Evolutionary conservation across 2,797 vertebrate species (phyloP).

Genomic region (Notolepis coatsorum): DNA sequence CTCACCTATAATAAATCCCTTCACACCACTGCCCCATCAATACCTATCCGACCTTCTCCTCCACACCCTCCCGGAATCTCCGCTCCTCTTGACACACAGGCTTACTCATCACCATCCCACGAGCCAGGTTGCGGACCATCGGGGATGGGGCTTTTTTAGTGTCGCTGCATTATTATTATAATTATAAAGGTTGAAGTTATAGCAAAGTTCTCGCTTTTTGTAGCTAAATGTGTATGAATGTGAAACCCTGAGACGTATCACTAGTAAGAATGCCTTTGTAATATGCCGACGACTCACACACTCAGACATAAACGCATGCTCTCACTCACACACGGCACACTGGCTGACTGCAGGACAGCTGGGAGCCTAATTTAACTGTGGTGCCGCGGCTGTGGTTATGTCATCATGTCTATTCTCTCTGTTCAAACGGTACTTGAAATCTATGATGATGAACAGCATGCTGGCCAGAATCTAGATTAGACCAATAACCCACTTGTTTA

Average conservation of each 20-base stretch:
- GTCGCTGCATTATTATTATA: too few species aligned
- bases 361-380: slow-evolving; percentile 70
- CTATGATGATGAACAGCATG: slow-evolving; percentile 4
- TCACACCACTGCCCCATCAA: too few species aligned
- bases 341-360: slow-evolving; percentile 62
- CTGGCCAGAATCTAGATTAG: background rate
- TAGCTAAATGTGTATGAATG: background rate
- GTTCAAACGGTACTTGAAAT: slow-evolving; percentile 19
- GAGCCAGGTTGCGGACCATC: too few species aligned
- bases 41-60: too few species aligned
- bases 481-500: background rate
- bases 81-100: too few species aligned
- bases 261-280: background rate
- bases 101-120: too few species aligned
- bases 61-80: too few species aligned
- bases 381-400: slow-evolving; percentile 34
- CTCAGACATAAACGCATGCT: background rate
- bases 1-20: too few species aligned
- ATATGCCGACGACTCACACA: background rate
- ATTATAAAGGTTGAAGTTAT: too few species aligned
- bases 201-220: too few species aligned
- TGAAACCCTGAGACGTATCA: background rate
- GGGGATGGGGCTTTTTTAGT: too few species aligned
- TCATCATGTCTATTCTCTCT: slow-evolving; percentile 68
- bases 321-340: slow-evolving; percentile 20